Evolutionary conservation across 2,888 invertebrate genomes (phyloP), one percentile per base, ranked within the genome.

Genomic region (Heliconius hortense): DNA sequence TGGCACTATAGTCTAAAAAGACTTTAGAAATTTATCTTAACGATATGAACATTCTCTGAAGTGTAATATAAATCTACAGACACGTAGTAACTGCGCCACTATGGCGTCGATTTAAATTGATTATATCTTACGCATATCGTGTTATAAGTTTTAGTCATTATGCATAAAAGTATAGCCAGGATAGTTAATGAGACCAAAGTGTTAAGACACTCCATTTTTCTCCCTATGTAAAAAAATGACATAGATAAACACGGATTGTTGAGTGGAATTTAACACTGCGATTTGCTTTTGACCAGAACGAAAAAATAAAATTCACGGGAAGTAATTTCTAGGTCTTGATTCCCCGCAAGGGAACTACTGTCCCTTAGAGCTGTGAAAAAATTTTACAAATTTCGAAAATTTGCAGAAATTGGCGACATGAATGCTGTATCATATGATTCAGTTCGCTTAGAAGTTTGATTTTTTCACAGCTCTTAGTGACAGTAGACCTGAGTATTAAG

Each of bases 21-120:
- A 26, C 18, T 26, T 26, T 60, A 5, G 7, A 60, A 60, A 26
- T 18, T 28, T 31, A 28, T 15, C 28, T 62, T 26, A 62, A 0
- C 2, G 8, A 18, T 63, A 63, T 31, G 28, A 26, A 60, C 59
- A 60, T 60, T 60, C 26, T 10, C n/a, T 64, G n/a, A 64, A 35
- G n/a, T 64, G 18, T 11, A n/a, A 31, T 35, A 35, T 35, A 35
- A n/a, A 35, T 64, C n/a, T 64, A 24, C 39, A 66, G 39, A 66
- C 24, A 24, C 15, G 24, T 39, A 24, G 15, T 3, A 66, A 24
- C n/a, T 35, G 13, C 64, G 64, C 28, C 64, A 35, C n/a, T 35
- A n/a, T 15, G 66, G 39, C 66, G 66, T 66, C 66, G n/a, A 64
- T 64, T 64, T 15, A n/a, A n/a, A 64, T 64, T 64, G 7, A 64